Percentiles rank a stretch among this genome's conserved stretches.
Conservation (phyloP, 2,113 vertebrate genomes). For the Catagonus wagneri region DNA sequence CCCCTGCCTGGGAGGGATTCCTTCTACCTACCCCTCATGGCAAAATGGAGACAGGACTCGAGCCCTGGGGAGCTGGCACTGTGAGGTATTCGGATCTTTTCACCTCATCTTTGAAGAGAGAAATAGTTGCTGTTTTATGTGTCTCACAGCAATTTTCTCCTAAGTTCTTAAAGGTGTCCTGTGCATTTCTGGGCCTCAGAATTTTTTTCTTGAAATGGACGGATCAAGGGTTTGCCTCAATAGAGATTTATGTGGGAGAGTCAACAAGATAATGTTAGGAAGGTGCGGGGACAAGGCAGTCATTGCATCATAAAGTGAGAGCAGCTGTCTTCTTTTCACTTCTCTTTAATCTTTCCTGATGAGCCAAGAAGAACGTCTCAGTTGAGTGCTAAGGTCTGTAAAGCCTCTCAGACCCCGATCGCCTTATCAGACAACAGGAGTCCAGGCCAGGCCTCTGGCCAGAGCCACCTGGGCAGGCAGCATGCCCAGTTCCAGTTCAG, state of each 20-base stretch:
- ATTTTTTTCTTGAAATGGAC: neutral
- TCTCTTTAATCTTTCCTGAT: constrained; percentile 17
- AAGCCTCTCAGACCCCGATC: neutral
- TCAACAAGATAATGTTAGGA: neutral
- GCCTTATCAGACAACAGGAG: neutral
- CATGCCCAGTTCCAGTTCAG: neutral
- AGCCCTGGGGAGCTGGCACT: neutral
- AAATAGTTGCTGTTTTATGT: neutral
- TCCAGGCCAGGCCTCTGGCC: neutral
- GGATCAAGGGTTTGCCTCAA: neutral
- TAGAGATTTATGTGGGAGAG: neutral
- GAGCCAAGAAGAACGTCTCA: constrained; percentile 41
- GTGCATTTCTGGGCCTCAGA: neutral
- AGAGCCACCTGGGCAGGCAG: neutral
- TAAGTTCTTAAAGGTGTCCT: neutral
- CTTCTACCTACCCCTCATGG: neutral
- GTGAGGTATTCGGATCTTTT: neutral
- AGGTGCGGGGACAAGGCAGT: fast-evolving
- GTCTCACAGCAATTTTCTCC: neutral
- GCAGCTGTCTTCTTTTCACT: neutral
- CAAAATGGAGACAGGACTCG: neutral
- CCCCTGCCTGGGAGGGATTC: neutral
- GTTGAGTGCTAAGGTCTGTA: neutral
- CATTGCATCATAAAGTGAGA: neutral
- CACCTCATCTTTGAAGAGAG: neutral